These are phyloP conservation scores for Paguma larvata DNA, from an alignment of 2,797 vertebrate genomes.

Conservation along the genomic window DNA sequence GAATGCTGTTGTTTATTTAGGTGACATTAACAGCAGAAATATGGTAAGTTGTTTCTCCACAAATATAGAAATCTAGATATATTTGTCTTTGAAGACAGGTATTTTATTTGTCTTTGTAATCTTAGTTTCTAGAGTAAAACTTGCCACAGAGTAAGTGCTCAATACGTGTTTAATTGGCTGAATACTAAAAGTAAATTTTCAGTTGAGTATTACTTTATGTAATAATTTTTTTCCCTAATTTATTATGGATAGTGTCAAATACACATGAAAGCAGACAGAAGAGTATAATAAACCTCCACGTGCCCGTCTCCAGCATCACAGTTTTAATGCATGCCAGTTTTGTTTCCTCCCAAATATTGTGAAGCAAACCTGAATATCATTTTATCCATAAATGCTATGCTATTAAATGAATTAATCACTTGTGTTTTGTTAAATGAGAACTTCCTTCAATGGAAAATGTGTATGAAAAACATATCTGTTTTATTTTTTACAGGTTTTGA, in stretches of 20 bases:
- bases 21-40: slow-evolving; percentile 98
- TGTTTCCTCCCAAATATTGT: neutral
- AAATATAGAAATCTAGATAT: slow-evolving; percentile 33
- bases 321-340: neutral
- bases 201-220: neutral
- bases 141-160: slow-evolving; percentile 15
- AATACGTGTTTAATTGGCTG: neutral
- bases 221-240: neutral
- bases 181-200: slow-evolving; percentile 34
- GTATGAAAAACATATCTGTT: neutral
- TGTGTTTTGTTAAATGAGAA: neutral
- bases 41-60: slow-evolving; percentile 91
- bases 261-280: neutral
- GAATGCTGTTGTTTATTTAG: slow-evolving; percentile 98
- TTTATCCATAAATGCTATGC: neutral
- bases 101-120: neutral
- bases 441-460: neutral
- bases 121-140: neutral
- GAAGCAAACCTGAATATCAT: neutral
- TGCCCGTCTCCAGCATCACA: neutral
- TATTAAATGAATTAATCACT: slow-evolving; percentile 11
- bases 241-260: slow-evolving; percentile 35
- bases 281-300: neutral
- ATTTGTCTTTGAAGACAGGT: slow-evolving; percentile 37
- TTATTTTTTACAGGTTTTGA: slow-evolving; percentile 29